Evolutionary conservation across 2,888 invertebrate species (phyloP), one percentile per base, ranked within the genome.

Genomic region (Amblyjoppa fuscipennis): DNA sequence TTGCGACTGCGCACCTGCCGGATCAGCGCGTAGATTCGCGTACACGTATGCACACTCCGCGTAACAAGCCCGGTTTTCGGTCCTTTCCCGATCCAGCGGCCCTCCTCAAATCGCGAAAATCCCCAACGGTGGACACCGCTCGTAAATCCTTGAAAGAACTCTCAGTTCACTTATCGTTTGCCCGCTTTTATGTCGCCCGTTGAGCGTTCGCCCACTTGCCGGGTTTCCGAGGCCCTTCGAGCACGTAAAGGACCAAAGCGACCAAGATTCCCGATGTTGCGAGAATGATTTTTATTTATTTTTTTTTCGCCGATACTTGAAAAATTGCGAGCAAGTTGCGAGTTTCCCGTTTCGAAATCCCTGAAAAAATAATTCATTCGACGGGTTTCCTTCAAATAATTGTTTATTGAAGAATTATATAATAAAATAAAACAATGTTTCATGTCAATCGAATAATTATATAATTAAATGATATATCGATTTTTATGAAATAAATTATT

Each of bases 141-240:
- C 80, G 73, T 80, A 80, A 80, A 74, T 80, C 80, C 80, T 56
- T 34, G 41, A 74, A 80, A 73, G 73, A 73, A 80, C 73, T 45
- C 74, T 80, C 80, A 51, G 73, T 31, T 73, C 80, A 80, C 80
- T 80, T 80, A 80, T 80, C 80, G 80, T 80, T 79, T 56, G 31
- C 56, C 56, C 73, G 66, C 80, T 73, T 73, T 80, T 66, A 80
- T 66, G 66, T 80, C 80, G 51, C 41, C 79, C 66, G 38, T 41
- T 66, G 53, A 45, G 45, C 3, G 45, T 45, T 45, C 0, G 3
- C 38, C 71, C 71, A 34, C 20, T 70, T 61, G 38, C 53, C 45
- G 73, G 73, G 68, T 56, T 66, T 28, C 20, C 28, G 56, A 41
- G 53, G 59, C 66, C 25, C 80, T 56, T 56, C 73, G 64, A 51